These are phyloP conservation scores for Drosophila tanythrix DNA, from an alignment of 2,888 invertebrate species.

Conservation along the genomic window DNA sequence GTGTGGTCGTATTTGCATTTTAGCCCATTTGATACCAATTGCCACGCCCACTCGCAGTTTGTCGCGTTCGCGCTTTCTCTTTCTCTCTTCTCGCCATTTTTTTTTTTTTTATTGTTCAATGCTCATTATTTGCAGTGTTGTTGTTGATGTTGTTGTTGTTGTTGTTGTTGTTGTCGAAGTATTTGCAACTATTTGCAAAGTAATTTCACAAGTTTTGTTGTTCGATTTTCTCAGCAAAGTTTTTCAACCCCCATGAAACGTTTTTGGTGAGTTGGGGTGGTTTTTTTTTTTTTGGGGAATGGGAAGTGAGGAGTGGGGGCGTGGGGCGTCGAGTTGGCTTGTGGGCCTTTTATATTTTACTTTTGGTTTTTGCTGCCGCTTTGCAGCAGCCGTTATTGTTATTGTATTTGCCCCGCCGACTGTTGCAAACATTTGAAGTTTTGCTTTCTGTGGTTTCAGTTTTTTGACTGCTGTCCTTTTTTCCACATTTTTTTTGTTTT, in stretches of 20 bases:
- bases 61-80: constrained; percentile 13
- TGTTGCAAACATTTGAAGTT: constrained; percentile 65
- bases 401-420: constrained; percentile 57
- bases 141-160: constrained; percentile 18
- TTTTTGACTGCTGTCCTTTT: constrained; percentile 9
- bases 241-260: constrained; percentile 28
- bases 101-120: constrained; percentile 67
- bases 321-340: constrained; percentile 3
- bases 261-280: constrained; percentile 2
- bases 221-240: constrained; percentile 57
- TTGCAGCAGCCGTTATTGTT: constrained; percentile 43
- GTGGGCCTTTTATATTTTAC: constrained; percentile 20
- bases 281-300: background rate
- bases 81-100: constrained; percentile 3
- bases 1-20: constrained; percentile 44
- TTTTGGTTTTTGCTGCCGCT: constrained; percentile 40
- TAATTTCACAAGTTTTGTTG: constrained; percentile 71
- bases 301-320: too few species aligned
- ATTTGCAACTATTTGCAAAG: constrained; percentile 70
- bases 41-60: constrained; percentile 42
- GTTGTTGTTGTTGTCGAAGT: constrained; percentile 24
- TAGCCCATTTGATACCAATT: constrained; percentile 13
- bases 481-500: background rate
- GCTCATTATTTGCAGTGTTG: constrained; percentile 64
- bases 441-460: constrained; percentile 56